phyloP scores from a whole-genome alignment of 2,113 vertebrate genomes.

The Siniperca chuatsi region DNA sequence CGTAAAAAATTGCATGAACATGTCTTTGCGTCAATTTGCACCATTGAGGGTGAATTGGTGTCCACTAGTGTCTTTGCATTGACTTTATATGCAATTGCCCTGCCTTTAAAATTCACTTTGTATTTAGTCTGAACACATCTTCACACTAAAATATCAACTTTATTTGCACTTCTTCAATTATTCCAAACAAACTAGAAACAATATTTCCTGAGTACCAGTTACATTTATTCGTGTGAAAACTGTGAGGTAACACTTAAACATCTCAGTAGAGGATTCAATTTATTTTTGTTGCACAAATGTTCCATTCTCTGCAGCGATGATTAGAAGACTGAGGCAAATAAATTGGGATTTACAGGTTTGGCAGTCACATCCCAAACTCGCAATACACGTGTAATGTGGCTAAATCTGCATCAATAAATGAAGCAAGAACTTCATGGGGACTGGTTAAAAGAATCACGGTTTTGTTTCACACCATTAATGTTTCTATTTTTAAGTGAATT shows the following conservation, averaged over 20 bases:
- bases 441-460: conserved; percentile 51
- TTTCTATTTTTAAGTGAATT: conserved; percentile 55
- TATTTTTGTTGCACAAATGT: conserved; percentile 47
- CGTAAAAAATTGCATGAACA: not conserved
- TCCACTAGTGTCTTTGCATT: not conserved
- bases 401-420: conserved; percentile 61
- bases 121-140: not conserved
- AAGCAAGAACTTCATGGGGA: conserved; percentile 57
- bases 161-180: not conserved
- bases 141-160: not conserved
- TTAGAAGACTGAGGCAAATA: conserved; percentile 53
- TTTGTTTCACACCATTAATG: conserved; percentile 58
- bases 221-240: conserved; percentile 5
- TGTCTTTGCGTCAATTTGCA: not conserved
- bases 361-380: conserved; percentile 47
- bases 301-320: conserved; percentile 48
- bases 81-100: not conserved
- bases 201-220: not conserved
- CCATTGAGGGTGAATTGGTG: not conserved
- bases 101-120: not conserved
- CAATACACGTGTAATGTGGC: conserved; percentile 41
- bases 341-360: conserved; percentile 67
- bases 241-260: conserved; percentile 17
- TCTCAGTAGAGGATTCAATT: conserved; percentile 20
- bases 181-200: not conserved